Evolutionary conservation across 2,888 invertebrate species (phyloP).

Genomic region (Trachelus iudaicus): DNA sequence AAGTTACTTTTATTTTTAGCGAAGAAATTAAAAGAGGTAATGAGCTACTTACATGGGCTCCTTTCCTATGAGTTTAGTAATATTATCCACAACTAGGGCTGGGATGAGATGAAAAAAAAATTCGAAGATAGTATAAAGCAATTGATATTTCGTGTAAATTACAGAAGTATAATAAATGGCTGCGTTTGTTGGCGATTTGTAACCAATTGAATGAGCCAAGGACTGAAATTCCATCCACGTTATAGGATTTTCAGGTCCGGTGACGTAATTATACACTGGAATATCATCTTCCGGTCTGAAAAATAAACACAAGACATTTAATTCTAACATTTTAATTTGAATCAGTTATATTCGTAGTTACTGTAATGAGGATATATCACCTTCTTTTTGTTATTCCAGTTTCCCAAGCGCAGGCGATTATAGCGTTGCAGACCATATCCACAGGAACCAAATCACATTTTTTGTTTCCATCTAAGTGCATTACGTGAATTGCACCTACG

Average conservation of each 20-base stretch:
- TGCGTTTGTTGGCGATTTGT: constrained; percentile 69
- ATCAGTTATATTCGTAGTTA: background rate
- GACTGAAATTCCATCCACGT: background rate
- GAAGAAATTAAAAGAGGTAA: too few species aligned
- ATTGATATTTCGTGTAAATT: constrained; percentile 12
- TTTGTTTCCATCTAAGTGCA: constrained; percentile 75
- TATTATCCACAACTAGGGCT: constrained; percentile 77
- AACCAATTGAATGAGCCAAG: constrained; percentile 67
- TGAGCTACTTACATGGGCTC: constrained; percentile 76
- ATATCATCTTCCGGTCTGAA: constrained; percentile 17
- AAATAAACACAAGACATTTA: background rate
- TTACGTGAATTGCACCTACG: constrained; percentile 82
- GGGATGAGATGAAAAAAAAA: constrained; percentile 79
- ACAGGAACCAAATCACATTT: constrained; percentile 79
- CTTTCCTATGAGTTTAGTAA: constrained; percentile 73
- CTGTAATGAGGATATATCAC: background rate
- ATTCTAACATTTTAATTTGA: background rate
- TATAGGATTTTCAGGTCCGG: constrained; percentile 6
- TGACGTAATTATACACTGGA: constrained; percentile 24
- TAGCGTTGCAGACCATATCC: constrained; percentile 79
- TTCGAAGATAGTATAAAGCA: constrained; percentile 73
- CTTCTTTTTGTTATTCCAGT: constrained; percentile 51
- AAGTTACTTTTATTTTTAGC: too few species aligned
- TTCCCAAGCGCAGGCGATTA: constrained; percentile 78
- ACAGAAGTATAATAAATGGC: constrained; percentile 52